Percentiles rank a stretch among this genome's conserved stretches.
These are phyloP conservation scores for Sarcophaga carnaria DNA, from an alignment of 2,888 invertebrate species.

Conservation along the genomic window DNA sequence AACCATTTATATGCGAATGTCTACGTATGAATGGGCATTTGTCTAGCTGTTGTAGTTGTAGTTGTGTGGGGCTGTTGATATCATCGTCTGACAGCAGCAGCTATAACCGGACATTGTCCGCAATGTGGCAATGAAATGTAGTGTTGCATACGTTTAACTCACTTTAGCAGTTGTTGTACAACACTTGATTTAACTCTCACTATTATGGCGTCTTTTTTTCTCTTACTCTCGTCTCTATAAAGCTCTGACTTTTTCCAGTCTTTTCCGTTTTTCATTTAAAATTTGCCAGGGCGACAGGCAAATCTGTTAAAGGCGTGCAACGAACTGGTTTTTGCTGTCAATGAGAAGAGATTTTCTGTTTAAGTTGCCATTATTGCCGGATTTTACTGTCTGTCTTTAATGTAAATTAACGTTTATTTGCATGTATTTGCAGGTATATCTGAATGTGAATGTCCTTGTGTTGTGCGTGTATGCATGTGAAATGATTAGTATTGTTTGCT, in stretches of 20 bases:
- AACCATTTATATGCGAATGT: neutral
- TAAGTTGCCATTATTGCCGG: neutral
- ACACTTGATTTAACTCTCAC: constrained; percentile 64
- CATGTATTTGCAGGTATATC: neutral
- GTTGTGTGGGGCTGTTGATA: constrained; percentile 16
- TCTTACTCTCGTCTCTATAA: neutral
- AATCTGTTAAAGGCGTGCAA: neutral
- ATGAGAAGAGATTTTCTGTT: neutral
- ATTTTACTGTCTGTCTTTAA: neutral
- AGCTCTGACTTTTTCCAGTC: neutral
- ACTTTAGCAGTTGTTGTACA: constrained; percentile 44
- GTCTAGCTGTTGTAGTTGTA: constrained; percentile 2
- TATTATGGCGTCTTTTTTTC: constrained; percentile 4
- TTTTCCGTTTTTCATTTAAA: neutral
- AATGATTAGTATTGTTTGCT: constrained; percentile 7
- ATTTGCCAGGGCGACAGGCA: neutral
- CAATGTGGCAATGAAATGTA: constrained; percentile 67
- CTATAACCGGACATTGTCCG: constrained; percentile 61
- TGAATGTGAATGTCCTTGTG: too few species aligned
- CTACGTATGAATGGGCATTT: neutral
- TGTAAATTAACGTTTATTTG: constrained; percentile 13
- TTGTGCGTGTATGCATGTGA: neutral
- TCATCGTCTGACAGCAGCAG: constrained; percentile 60
- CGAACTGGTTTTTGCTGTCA: neutral
- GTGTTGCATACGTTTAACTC: constrained; percentile 56